Conservation (phyloP, 2,888 invertebrate genomes). For the Coelinius sp. region DNA sequence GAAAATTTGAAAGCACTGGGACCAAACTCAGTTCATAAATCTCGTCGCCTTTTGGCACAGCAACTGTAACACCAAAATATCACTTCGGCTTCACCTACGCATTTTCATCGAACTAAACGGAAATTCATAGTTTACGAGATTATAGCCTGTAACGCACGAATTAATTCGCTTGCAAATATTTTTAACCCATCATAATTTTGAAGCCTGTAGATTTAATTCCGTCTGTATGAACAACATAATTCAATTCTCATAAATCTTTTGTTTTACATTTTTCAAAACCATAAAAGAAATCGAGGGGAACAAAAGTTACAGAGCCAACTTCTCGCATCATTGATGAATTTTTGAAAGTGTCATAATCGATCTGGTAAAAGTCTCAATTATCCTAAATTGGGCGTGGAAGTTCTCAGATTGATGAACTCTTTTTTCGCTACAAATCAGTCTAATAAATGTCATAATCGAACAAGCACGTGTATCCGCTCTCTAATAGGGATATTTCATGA, state of each 20-base stretch:
- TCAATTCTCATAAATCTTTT: not conserved
- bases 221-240: not conserved
- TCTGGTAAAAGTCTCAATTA: not conserved
- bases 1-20: conserved; percentile 25
- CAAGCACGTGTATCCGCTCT: not conserved
- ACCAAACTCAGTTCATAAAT: conserved; percentile 55
- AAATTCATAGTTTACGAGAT: conserved; percentile 8
- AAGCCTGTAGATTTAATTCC: not conserved
- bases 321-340: not conserved
- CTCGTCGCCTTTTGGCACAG: conserved; percentile 51
- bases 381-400: not conserved
- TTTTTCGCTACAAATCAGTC: not conserved
- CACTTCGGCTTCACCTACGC: conserved; percentile 31
- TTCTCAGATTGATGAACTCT: not conserved
- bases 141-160: not conserved
- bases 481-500: no score
- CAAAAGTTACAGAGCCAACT: not conserved
- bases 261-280: not conserved
- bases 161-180: not conserved
- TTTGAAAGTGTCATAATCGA: not conserved
- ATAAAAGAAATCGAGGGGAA: not conserved
- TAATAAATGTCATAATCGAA: not conserved
- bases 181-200: not conserved
- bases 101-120: conserved; percentile 17
- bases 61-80: conserved; percentile 50